Percentiles rank a stretch among this genome's conserved stretches.
Conservation (phyloP, 1,140 invertebrate genomes). For the Anoplophora glabripennis region DNA sequence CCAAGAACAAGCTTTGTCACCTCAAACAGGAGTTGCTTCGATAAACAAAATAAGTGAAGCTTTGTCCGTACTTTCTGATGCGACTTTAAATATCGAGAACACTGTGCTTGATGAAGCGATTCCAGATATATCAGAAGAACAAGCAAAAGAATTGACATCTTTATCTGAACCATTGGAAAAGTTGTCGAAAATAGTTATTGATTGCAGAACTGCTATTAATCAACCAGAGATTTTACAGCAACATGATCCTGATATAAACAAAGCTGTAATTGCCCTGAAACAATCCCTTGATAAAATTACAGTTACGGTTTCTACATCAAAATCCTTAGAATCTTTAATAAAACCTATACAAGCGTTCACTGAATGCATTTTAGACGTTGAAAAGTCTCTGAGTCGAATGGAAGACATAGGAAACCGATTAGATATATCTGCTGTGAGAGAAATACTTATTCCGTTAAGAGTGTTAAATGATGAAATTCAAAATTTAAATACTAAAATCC, state of each 20-base stretch:
- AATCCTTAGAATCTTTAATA: too few species aligned
- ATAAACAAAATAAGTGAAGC: neutral
- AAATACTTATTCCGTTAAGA: neutral
- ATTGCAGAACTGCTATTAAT: constrained; percentile 3
- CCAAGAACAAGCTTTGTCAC: too few species aligned
- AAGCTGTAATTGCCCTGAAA: constrained; percentile 6
- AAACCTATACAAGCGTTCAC: too few species aligned
- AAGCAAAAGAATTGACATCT: neutral
- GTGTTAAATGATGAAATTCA: neutral
- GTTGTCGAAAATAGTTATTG: constrained; percentile 5
- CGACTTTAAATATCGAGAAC: neutral
- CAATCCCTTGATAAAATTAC: too few species aligned
- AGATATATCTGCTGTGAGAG: neutral
- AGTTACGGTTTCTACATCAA: too few species aligned
- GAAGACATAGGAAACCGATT: neutral
- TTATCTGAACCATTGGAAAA: constrained; percentile 3
- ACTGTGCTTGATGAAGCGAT: neutral
- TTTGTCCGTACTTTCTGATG: neutral
- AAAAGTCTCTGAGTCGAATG: too few species aligned
- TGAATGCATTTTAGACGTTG: too few species aligned
- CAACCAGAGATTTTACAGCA: constrained; percentile 3
- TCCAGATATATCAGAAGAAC: neutral
- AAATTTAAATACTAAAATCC: neutral
- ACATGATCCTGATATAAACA: constrained; percentile 3
- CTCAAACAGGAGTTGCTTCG: too few species aligned